Evolutionary conservation across 2,797 vertebrate genomes (phyloP).

Genomic region (Hoplostethus mediterraneus): DNA sequence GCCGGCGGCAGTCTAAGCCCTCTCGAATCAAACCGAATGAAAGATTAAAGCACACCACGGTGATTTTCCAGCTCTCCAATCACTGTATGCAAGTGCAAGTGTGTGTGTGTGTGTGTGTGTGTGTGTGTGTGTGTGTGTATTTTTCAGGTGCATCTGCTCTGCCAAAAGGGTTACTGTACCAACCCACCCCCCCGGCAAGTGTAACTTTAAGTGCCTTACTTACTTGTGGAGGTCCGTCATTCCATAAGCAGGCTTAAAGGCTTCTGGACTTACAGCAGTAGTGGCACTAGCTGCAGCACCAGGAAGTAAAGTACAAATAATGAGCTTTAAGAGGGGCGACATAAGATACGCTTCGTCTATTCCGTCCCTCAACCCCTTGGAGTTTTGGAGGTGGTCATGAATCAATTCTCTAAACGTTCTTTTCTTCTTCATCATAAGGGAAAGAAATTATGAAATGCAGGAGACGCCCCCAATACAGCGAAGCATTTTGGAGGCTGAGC

Average conservation of each 20-base stretch:
- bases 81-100: background rate
- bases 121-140: background rate
- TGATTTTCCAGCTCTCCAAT: background rate
- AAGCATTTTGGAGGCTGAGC: background rate
- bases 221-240: too few relatives aligned
- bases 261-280: background rate
- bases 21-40: constrained; percentile 25
- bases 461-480: background rate
- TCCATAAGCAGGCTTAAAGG: background rate
- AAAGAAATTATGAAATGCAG: too few relatives aligned
- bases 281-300: background rate
- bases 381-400: background rate
- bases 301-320: background rate
- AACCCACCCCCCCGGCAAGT: too few relatives aligned
- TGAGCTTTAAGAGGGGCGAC: background rate
- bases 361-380: background rate
- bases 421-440: background rate
- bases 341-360: background rate
- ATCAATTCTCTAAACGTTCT: background rate
- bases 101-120: background rate
- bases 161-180: background rate
- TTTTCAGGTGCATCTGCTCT: constrained; percentile 2
- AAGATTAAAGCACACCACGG: constrained; percentile 12
- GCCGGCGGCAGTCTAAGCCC: background rate
- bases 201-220: too few relatives aligned